Base-by-base conservation (phyloP, 53 echinoderm and acorn worm species). In the Antedon mediterranea region DNA sequence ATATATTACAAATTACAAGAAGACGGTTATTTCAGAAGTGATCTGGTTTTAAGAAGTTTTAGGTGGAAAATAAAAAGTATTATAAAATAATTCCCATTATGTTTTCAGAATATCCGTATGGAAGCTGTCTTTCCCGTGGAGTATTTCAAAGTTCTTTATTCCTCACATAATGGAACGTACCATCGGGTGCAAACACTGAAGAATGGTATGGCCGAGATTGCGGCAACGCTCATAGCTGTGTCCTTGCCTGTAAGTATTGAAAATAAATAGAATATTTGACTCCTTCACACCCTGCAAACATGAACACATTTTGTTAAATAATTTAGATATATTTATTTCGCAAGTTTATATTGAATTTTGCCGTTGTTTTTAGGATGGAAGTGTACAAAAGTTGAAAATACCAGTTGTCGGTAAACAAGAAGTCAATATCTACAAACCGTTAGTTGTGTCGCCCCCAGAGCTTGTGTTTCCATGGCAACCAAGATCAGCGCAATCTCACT, bases 321-420 rank as follows among this genome's bases (percentile, higher is more conserved):
- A 6, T 6, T 37, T n/a, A n/a, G 37, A 37, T 37, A 37, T 37
- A 11, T 37, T 37, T 6, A 37, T 37, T 37, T 4, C 37, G 37
- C 37, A 37, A 6, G 37, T 33, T 18, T 20, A 23, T 6, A 15
- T 28, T 31, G 74, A 28, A 30, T 26, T 37, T 30, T 71, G 73
- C 23, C 30, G 18, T 37, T n/a, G n/a, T 18, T 15, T 74, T 13
- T 43, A 95, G 97, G 88, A 95, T 85, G 97, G 92, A 74, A 87
- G 83, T 33, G 71, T 82, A 71, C 85, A 85, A 7, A 85, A 74
- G 77, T 85, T 95, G 28, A 81, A 81, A 32, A 78, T 87, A 3
- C 97, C 97, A 0, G 89, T 95, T 87, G 87, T 80, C 28, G 97
- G 92, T 31, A 79, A 89, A 0, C 97, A 95, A 41, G 97, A 95